A percentile compares a stretch with the other conserved stretches of the same genome.
These are phyloP conservation scores for Ptychobarbus kaznakovi DNA, from an alignment of 2,797 vertebrate genomes.

Conservation along the genomic window DNA sequence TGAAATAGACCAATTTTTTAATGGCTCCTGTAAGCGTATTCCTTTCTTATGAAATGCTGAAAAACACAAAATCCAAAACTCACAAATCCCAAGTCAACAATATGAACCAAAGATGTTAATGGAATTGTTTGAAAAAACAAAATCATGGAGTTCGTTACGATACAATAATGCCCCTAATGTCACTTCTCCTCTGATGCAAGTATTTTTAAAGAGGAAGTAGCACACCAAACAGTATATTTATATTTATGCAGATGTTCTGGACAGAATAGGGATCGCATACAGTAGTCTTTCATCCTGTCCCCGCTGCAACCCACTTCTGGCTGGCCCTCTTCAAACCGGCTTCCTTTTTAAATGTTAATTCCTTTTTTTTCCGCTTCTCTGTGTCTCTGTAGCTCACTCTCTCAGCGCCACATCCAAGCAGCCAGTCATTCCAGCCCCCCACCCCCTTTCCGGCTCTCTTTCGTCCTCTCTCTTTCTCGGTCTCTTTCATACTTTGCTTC, in stretches of 20 bases:
- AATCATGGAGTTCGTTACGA: background rate
- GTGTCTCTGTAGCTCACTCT: constrained; percentile 41
- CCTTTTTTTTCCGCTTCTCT: constrained; percentile 60
- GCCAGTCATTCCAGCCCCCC: constrained; percentile 50
- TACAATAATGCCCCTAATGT: background rate
- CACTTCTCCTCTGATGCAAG: constrained; percentile 16
- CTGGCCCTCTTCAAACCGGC: constrained; percentile 57
- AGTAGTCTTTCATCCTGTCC: constrained; percentile 62
- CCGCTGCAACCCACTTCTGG: constrained; percentile 46
- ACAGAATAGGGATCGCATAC: constrained; percentile 51
- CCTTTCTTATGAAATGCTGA: background rate
- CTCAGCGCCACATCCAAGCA: constrained; percentile 57
- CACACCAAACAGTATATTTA: constrained; percentile 43
- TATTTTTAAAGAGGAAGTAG: constrained; percentile 52
- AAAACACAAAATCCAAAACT: background rate
- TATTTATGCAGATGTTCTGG: constrained; percentile 62
- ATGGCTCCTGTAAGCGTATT: background rate
- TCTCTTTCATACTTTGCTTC: constrained; percentile 37
- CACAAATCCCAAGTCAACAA: background rate
- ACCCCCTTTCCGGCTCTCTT: constrained; percentile 34
- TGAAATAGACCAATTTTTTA: background rate
- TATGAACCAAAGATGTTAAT: background rate
- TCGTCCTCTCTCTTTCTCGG: constrained; percentile 13
- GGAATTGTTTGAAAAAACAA: background rate
- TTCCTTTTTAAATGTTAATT: constrained; percentile 69